A percentile compares a stretch with the other conserved stretches of the same genome.
Conservation (phyloP, 1,140 invertebrate genomes). For the Pentalonia nigronervosa region DNA sequence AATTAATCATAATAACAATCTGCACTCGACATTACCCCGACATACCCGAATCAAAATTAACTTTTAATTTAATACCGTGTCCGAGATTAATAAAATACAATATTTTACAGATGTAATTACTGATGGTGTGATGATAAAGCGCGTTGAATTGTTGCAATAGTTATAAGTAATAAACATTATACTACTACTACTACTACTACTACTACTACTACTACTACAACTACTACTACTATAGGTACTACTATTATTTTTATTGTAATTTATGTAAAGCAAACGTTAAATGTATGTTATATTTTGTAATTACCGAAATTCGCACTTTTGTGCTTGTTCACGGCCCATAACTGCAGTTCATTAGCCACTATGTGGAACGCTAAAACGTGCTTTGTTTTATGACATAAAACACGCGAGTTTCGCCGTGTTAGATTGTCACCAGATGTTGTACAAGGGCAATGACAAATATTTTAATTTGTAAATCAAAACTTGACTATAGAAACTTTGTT, state of each 20-base stretch:
- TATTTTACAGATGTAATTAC: background rate
- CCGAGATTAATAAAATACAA: background rate
- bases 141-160: background rate
- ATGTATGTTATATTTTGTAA: background rate
- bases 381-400: slow-evolving; percentile 1
- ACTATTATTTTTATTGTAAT: background rate
- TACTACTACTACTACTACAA: background rate
- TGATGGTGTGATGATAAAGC: background rate
- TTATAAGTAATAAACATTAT: background rate
- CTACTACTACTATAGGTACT: background rate
- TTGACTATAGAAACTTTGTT: background rate
- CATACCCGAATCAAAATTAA: background rate
- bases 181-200: background rate
- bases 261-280: background rate
- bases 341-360: background rate
- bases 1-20: background rate
- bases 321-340: background rate
- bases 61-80: background rate
- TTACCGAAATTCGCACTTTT: background rate
- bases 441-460: background rate
- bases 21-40: background rate
- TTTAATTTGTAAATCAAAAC: slow-evolving; percentile 19
- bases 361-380: background rate
- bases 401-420: background rate
- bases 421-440: background rate